A percentile compares a stretch with the other conserved stretches of the same genome.
Evolutionary conservation across 2,888 invertebrate genomes (phyloP).

Genomic region (Zhuqinia jingwanae): DNA sequence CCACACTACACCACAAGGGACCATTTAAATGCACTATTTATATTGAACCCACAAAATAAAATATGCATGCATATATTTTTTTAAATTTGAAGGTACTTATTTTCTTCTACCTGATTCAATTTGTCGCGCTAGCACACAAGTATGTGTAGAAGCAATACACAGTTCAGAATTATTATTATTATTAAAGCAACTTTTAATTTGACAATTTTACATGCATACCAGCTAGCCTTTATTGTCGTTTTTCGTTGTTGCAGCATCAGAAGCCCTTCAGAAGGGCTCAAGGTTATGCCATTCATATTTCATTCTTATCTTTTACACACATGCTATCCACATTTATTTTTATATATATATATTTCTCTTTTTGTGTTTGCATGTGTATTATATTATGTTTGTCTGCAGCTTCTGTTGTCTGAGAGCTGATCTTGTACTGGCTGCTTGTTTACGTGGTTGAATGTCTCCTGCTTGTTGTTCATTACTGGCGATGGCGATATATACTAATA

Average conservation of each 20-base stretch:
- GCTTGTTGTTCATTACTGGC: slow-evolving; percentile 12
- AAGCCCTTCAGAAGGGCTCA: slow-evolving; percentile 63
- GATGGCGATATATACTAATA: background rate
- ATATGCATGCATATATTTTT: no score
- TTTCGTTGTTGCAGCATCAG: slow-evolving; percentile 3
- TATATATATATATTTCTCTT: no score
- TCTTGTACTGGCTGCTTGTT: slow-evolving; percentile 15
- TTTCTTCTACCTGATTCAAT: background rate
- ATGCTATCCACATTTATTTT: no score
- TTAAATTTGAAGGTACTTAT: no score
- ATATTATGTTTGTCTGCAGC: no score
- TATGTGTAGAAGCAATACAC: background rate
- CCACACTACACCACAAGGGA: no score
- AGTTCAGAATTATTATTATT: no score
- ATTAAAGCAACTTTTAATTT: background rate
- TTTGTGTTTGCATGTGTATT: no score
- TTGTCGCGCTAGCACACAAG: no score
- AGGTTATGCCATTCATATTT: slow-evolving; percentile 68
- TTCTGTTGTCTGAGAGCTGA: slow-evolving; percentile 17
- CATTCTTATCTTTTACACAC: slow-evolving; percentile 18
- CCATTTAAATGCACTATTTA: no score
- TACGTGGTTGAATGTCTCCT: slow-evolving; percentile 25
- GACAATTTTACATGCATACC: slow-evolving; percentile 39
- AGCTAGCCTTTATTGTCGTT: slow-evolving; percentile 19
- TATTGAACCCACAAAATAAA: no score